Evolutionary conservation across 1,140 invertebrate genomes (phyloP), one percentile per base, ranked within the genome.

Genomic region (Drosophila varians): DNA sequence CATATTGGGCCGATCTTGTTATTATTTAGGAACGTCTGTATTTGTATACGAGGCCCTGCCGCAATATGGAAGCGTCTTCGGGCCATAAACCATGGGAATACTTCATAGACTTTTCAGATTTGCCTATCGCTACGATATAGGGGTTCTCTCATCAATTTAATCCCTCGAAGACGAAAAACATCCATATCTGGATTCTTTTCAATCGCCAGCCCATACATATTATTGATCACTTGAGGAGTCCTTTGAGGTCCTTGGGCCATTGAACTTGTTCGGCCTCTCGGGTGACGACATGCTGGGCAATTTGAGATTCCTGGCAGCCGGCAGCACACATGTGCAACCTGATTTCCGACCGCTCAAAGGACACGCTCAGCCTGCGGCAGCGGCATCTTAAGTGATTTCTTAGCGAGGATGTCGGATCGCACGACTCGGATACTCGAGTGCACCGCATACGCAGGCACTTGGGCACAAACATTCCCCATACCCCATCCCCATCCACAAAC

Each of bases 301-400:
- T 64, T 42, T 51, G 45, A 65, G 48, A 23, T 60, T 53, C 47
- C 55, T 28, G n/a, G n/a, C 14, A 9, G 28, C 9, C 47, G 38
- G 16, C n/a, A n/a, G 18, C 51, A 58, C 51, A 47, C 14, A 60
- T 58, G 36, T 65, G 79, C 77, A 84, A 84, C 75, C 75, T 87
- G 80, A 86, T 86, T 86, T 77, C 53, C 48, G 28, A 58, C 19
- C 45, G 31, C 64, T 80, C 49, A 70, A 84, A 86, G 82, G 82
- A 86, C 84, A 80, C 62, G 73, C 69, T 60, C 51, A 36, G 75
- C 73, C 72, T 70, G 73, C 58, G 71, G 74, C 71, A 34, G 16
- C 56, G 69, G 73, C 62, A 72, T 76, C 73, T 73, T 80, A 84
- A 84, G 80, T 84, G 80, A 86, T 80, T 84, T 76, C 42, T 19